Percentiles rank a stretch among this genome's conserved stretches.
Evolutionary conservation across 53 echinoderm and acorn worm genomes (phyloP).

Genomic region (Echinarachnius parma): DNA sequence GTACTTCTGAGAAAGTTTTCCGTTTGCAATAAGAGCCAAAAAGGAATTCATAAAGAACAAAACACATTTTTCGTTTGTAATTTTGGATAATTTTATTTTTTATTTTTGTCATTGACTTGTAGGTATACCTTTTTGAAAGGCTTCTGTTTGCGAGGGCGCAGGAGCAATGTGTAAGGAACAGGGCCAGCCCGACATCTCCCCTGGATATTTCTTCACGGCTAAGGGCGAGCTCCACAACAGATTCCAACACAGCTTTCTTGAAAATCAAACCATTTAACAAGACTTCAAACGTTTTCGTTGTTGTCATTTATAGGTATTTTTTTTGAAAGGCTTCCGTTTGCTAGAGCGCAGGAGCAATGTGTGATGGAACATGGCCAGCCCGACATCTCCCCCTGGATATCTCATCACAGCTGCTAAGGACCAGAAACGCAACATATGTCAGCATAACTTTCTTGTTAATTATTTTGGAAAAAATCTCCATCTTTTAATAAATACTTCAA

Average conservation of each 20-base stretch:
- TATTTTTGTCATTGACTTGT: too few relatives aligned
- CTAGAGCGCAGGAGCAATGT: slow-evolving; percentile 8
- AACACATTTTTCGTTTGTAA: too few relatives aligned
- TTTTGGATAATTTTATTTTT: too few relatives aligned
- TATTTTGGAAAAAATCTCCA: too few relatives aligned
- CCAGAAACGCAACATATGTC: slow-evolving; percentile 13
- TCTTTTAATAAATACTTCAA: too few relatives aligned
- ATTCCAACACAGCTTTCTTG: slow-evolving; percentile 29
- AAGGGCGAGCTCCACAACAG: slow-evolving; percentile 16
- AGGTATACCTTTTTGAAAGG: slow-evolving; percentile 24
- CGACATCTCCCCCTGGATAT: slow-evolving; percentile 16
- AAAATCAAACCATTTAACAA: too few relatives aligned
- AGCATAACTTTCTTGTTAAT: too few relatives aligned
- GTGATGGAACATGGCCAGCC: not conserved
- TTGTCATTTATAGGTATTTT: too few relatives aligned
- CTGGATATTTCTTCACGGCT: slow-evolving; percentile 7
- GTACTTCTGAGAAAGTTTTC: too few relatives aligned
- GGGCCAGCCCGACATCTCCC: slow-evolving; percentile 17
- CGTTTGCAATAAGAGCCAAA: too few relatives aligned
- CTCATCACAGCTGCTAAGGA: slow-evolving; percentile 18
- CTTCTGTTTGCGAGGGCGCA: slow-evolving; percentile 21
- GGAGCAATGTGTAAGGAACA: not conserved
- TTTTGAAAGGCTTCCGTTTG: slow-evolving; percentile 14
- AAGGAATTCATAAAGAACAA: too few relatives aligned
- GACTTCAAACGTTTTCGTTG: too few relatives aligned